Evolutionary conservation across 1,140 invertebrate genomes (phyloP).

Genomic region (Drosophila parvula): DNA sequence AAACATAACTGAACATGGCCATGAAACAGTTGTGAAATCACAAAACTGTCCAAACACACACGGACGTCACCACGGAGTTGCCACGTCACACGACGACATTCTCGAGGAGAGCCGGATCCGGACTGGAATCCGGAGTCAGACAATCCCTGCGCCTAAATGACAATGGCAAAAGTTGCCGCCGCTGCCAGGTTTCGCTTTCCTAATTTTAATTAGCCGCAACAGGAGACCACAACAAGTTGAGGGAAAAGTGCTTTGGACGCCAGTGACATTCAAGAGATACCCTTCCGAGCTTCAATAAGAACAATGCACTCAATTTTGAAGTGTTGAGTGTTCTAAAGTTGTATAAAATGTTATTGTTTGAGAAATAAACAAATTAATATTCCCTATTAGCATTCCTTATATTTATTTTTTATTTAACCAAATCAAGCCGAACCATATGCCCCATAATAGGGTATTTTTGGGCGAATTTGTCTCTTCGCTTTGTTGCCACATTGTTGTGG

Average conservation of each 20-base stretch:
- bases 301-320: no score
- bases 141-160: conserved; percentile 57
- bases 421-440: background rate
- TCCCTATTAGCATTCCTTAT: no score
- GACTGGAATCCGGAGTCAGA: conserved; percentile 7
- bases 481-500: conserved; percentile 49
- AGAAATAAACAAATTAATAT: no score
- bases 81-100: conserved; percentile 28
- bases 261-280: conserved; percentile 4
- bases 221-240: conserved; percentile 36
- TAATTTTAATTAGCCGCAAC: conserved; percentile 72
- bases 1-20: conserved; percentile 44
- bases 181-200: conserved; percentile 46
- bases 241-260: no score
- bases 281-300: background rate
- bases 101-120: conserved; percentile 3
- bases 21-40: conserved; percentile 55
- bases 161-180: conserved; percentile 39
- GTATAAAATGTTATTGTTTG: no score
- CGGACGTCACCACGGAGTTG: conserved; percentile 1
- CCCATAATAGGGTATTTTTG: conserved; percentile 8
- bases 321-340: no score
- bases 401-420: background rate
- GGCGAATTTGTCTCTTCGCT: conserved; percentile 3
- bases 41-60: conserved; percentile 41